A percentile compares a stretch with the other conserved stretches of the same genome.
Evolutionary conservation across 2,888 invertebrate species (phyloP).

Genomic region (Dyspetes luteomarginatus): DNA sequence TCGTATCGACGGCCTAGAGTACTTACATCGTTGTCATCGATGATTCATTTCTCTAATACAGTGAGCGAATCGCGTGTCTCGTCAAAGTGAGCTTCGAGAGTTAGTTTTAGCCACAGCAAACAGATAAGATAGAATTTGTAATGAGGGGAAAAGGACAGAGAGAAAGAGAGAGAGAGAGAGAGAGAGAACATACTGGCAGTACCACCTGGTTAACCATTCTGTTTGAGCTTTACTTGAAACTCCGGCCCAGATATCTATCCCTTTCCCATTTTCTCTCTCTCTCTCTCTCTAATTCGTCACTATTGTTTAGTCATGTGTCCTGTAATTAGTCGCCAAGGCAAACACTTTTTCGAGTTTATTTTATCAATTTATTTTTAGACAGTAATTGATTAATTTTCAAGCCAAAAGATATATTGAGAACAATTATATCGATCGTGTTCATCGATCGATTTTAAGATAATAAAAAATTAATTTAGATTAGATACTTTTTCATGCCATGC

Average conservation of each 20-base stretch:
- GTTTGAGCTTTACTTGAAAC: conserved; percentile 39
- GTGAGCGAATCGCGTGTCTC: neutral
- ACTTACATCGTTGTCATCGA: neutral
- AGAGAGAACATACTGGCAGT: conserved; percentile 20
- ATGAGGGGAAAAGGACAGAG: neutral
- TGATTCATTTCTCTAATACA: neutral
- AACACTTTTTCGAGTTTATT: too few species aligned
- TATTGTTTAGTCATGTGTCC: too few species aligned
- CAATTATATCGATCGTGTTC: too few species aligned
- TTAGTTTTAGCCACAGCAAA: neutral
- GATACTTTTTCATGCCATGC: too few species aligned
- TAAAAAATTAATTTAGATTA: too few species aligned
- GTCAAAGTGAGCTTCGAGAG: neutral
- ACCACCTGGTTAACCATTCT: conserved; percentile 45
- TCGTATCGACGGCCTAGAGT: too few species aligned
- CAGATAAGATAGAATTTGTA: conserved; percentile 15
- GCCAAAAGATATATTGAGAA: too few species aligned
- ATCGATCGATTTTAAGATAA: too few species aligned
- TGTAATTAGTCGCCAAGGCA: too few species aligned
- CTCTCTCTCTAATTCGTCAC: neutral
- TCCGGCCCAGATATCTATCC: neutral
- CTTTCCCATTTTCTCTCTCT: conserved; percentile 11
- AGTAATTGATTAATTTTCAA: too few species aligned
- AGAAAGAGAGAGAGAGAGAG: conserved; percentile 19
- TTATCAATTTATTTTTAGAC: too few species aligned